Conservation (phyloP, 2,797 vertebrate genomes). For the Cygnus olor region DNA sequence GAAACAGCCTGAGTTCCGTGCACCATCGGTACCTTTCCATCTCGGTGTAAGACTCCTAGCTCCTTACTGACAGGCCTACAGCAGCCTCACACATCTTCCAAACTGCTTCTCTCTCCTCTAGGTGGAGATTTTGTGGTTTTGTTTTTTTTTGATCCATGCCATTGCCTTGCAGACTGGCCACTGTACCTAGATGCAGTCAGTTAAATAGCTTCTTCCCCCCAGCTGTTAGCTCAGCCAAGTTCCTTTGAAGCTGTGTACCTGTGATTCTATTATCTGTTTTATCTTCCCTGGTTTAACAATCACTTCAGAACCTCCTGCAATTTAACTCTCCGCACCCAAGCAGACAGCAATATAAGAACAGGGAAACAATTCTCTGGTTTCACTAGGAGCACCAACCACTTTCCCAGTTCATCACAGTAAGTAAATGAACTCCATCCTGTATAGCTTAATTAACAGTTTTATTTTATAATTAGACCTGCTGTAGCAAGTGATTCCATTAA, state of each 20-base stretch:
- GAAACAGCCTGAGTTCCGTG: background rate
- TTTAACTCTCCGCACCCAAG: background rate
- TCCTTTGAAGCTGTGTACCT: background rate
- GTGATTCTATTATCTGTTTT: background rate
- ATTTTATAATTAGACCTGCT: slow-evolving; percentile 15
- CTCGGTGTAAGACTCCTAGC: background rate
- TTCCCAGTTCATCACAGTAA: background rate
- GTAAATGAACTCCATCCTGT: background rate
- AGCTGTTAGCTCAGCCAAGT: background rate
- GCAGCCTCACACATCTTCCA: background rate
- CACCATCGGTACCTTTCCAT: background rate
- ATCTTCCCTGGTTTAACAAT: background rate
- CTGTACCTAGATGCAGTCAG: background rate
- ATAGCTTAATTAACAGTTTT: slow-evolving; percentile 12
- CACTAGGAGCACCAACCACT: background rate
- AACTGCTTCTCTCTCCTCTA: background rate
- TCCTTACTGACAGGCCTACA: background rate
- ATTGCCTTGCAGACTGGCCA: background rate
- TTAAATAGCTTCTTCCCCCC: background rate
- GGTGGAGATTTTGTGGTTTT: background rate
- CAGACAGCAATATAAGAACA: background rate
- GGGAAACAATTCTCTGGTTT: background rate
- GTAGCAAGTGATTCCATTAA: background rate
- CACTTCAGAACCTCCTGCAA: background rate
- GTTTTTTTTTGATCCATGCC: background rate